Percentiles rank a stretch among this genome's conserved stretches.
These are phyloP conservation scores for Phortica magna DNA, from an alignment of 2,888 invertebrate genomes.

Conservation along the genomic window DNA sequence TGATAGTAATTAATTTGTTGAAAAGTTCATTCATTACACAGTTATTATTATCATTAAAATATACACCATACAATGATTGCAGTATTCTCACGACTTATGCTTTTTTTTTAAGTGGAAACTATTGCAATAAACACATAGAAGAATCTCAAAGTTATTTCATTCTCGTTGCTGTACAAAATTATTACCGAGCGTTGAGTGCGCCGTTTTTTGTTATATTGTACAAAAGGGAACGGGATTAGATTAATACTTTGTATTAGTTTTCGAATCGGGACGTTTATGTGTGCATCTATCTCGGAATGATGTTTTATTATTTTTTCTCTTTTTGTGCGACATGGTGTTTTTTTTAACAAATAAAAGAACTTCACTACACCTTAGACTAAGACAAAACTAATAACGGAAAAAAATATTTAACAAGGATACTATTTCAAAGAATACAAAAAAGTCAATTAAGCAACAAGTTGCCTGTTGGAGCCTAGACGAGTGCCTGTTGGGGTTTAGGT, in stretches of 20 bases:
- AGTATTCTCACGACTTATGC: neutral
- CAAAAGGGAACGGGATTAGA: neutral
- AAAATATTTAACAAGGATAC: constrained; percentile 52
- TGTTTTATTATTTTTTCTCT: constrained; percentile 55
- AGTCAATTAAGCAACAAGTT: neutral
- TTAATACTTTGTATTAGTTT: neutral
- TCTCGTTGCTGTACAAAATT: neutral
- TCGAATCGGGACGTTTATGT: too few species aligned
- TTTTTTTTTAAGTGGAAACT: neutral
- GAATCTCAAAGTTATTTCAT: neutral
- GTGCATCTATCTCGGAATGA: too few species aligned
- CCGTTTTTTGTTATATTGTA: neutral
- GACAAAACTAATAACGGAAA: constrained; percentile 61
- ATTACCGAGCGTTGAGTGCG: neutral
- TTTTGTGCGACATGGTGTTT: constrained; percentile 48
- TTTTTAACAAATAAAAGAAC: constrained; percentile 36
- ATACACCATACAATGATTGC: constrained; percentile 13
- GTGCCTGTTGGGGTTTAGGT: neutral
- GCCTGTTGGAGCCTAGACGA: neutral
- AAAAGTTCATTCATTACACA: constrained; percentile 54
- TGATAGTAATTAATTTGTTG: constrained; percentile 43
- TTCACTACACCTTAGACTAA: constrained; percentile 63
- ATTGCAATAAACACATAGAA: neutral
- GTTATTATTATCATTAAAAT: constrained; percentile 41
- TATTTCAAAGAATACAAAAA: constrained; percentile 8